Evolutionary conservation across 37 sponge, comb jelly and placozoan species (phyloP), one percentile per base, ranked within the genome.

Genomic region (Geodia barretti): DNA sequence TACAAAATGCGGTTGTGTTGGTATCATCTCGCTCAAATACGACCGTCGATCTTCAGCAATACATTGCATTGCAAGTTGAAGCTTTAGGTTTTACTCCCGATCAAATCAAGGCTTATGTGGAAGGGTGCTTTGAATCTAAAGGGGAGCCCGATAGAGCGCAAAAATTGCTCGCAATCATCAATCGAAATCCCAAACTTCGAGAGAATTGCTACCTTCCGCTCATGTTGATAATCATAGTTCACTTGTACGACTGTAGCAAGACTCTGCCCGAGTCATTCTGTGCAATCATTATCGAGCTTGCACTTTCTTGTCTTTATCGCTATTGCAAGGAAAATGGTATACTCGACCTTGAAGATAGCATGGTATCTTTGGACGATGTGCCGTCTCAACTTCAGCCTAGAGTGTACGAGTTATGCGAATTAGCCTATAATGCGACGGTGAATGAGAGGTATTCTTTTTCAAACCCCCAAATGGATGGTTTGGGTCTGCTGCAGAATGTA

Each of bases 21-120:
- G 54, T 82, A 7, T 71, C 83, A 0, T 82, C 83, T n/a, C n/a
- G n/a, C n/a, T n/a, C n/a, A n/a, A n/a, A n/a, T n/a, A n/a, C n/a
- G n/a, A n/a, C n/a, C n/a, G n/a, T n/a, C n/a, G n/a, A n/a, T n/a
- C n/a, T n/a, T n/a, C n/a, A n/a, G n/a, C n/a, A n/a, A n/a, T n/a
- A n/a, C n/a, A 63, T 61, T 71, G 79, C 66, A 43, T 33, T 72
- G 41, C 81, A 34, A 21, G 64, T 81, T 61, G 81, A 81, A 38
- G 81, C 71, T 11, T 41, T 81, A 4, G 81, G 81, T 5, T 81
- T 81, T 32, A 36, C 1, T 7, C 40, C 21, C 1, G 2, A 29
- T 17, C 34, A 81, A 32, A 81, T 71, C 1, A 4, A 0, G 17
- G 29, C 37, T 28, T 81, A 72, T 72, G 72, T 81, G 9, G 8